A percentile compares a stretch with the other conserved stretches of the same genome.
Evolutionary conservation across 2,113 vertebrate species (phyloP).

Genomic region (Ceyx melanurus): DNA sequence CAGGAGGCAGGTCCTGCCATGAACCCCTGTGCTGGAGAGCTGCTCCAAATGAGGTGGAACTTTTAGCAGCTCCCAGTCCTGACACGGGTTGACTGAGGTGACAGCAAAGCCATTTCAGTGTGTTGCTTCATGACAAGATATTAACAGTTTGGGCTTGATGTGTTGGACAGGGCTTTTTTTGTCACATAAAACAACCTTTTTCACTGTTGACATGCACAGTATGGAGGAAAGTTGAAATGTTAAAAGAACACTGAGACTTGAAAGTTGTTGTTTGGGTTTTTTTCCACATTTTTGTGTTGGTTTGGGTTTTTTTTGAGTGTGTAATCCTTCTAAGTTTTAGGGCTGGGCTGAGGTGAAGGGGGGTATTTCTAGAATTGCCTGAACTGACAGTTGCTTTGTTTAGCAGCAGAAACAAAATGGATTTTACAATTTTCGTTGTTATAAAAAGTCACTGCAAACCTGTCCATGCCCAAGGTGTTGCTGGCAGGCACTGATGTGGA

Average conservation of each 20-base stretch:
- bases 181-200: not conserved
- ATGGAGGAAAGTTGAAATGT: not conserved
- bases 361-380: not conserved
- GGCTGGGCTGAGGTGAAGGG: not conserved
- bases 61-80: not conserved
- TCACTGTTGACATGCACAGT: not conserved
- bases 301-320: too few relatives aligned
- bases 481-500: not conserved
- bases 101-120: not conserved
- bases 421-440: not conserved
- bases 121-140: not conserved
- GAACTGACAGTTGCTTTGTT: not conserved
- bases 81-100: not conserved
- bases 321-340: not conserved
- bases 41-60: not conserved
- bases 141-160: not conserved
- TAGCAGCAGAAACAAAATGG: not conserved
- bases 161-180: not conserved
- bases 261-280: not conserved
- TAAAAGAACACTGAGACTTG: not conserved
- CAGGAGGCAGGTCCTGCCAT: not conserved
- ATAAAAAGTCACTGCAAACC: not conserved
- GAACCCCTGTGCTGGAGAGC: not conserved
- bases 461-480: not conserved
- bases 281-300: not conserved